Evolutionary conservation across 2,888 invertebrate genomes (phyloP).

Genomic region (Hemaris fuciformis): DNA sequence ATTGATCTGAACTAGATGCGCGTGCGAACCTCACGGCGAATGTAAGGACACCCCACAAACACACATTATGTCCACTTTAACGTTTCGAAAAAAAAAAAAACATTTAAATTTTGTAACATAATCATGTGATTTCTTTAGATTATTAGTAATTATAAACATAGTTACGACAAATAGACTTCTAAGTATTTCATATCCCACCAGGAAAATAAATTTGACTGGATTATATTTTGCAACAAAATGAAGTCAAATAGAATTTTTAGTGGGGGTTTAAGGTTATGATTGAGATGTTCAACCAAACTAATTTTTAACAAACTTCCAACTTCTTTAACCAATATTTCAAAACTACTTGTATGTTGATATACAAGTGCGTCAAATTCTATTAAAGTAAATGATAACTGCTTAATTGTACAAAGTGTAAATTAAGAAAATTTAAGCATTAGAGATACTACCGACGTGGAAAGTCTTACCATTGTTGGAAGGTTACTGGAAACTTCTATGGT

Average conservation of each 20-base stretch:
- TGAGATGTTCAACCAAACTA: too few relatives aligned
- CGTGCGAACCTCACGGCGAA: constrained; percentile 64
- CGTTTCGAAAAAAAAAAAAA: not conserved
- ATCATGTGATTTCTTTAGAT: too few relatives aligned
- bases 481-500: constrained; percentile 36
- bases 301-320: not conserved
- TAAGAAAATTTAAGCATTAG: not conserved
- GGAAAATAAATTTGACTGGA: too few relatives aligned
- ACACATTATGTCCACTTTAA: not conserved
- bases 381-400: not conserved
- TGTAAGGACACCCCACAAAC: constrained; percentile 52
- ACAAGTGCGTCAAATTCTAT: not conserved
- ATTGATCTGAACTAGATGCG: constrained; percentile 75
- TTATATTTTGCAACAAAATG: too few relatives aligned
- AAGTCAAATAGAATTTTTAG: not conserved
- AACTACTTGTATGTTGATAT: not conserved
- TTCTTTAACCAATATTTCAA: not conserved
- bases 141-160: too few relatives aligned
- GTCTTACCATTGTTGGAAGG: constrained; percentile 21
- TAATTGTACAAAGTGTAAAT: not conserved
- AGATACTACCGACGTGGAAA: not conserved
- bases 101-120: too few relatives aligned
- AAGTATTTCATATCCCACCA: too few relatives aligned
- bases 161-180: too few relatives aligned
- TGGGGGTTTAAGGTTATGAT: too few relatives aligned